Conservation (phyloP, 2,113 vertebrate genomes). For the Prolemur simus region DNA sequence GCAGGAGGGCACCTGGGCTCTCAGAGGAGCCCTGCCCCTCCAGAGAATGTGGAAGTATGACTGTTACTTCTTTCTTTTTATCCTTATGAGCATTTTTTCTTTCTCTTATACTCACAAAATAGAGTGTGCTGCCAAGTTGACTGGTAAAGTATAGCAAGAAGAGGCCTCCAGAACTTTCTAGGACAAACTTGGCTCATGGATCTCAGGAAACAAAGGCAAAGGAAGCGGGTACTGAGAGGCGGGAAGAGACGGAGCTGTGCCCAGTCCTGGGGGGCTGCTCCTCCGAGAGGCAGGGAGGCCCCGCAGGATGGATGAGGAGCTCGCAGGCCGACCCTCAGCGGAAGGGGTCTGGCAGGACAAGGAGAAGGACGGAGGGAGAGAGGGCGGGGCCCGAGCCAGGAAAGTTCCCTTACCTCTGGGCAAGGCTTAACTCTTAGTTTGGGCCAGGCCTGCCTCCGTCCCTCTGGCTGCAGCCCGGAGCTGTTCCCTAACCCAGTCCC, state of each 20-base stretch:
- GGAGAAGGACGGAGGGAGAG: neutral
- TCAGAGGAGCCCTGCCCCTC: neutral
- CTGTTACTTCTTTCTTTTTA: neutral
- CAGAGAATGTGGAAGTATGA: neutral
- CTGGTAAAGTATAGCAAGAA: neutral
- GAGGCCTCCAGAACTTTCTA: conserved; percentile 17
- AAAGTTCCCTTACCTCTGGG: neutral
- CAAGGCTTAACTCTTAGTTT: neutral
- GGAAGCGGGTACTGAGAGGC: neutral
- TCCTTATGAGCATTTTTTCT: neutral
- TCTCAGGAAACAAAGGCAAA: neutral
- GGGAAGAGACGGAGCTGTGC: too few relatives aligned
- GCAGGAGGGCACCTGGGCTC: neutral
- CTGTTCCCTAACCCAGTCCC: accelerated
- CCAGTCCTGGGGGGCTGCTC: accelerated
- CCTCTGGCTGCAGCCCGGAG: accelerated
- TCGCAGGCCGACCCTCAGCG: neutral
- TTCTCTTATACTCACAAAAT: neutral
- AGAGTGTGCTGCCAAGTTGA: neutral
- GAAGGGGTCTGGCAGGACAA: neutral
- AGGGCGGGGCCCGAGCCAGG: too few relatives aligned
- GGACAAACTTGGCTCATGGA: neutral
- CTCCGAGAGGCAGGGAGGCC: accelerated
- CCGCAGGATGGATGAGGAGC: accelerated
- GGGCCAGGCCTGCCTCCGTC: neutral